These are phyloP conservation scores for Bubo scandiacus DNA, from an alignment of 2,113 vertebrate genomes.

Conservation along the genomic window DNA sequence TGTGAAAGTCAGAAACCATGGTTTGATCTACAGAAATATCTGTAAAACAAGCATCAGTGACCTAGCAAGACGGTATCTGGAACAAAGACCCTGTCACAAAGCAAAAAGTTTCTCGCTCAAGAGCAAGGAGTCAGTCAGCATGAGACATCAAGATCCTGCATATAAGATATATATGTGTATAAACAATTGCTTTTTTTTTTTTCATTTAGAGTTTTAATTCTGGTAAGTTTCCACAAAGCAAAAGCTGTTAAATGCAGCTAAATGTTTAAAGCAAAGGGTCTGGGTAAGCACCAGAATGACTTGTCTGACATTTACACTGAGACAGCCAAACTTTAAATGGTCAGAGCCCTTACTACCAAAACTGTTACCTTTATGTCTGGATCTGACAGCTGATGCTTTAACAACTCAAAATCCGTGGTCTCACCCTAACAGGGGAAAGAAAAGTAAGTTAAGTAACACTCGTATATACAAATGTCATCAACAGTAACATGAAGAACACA, in stretches of 20 bases:
- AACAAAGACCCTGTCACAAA: neutral
- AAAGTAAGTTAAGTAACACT: neutral
- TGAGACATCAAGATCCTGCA: neutral
- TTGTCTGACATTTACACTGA: neutral
- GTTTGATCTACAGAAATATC: neutral
- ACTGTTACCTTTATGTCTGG: constrained; percentile 92
- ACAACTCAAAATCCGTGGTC: constrained; percentile 84
- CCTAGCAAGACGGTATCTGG: neutral
- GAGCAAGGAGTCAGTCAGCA: neutral
- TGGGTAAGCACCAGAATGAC: neutral
- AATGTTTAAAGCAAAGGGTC: neutral
- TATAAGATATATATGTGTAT: accelerated
- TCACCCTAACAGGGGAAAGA: constrained; percentile 79
- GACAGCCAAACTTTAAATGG: accelerated
- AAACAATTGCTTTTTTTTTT: accelerated
- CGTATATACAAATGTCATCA: accelerated
- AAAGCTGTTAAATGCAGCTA: neutral
- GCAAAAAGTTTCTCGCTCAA: neutral
- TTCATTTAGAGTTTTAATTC: neutral
- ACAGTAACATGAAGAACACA: neutral
- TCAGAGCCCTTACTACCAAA: neutral
- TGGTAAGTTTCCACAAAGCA: neutral
- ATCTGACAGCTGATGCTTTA: constrained; percentile 91
- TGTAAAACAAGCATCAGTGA: neutral
- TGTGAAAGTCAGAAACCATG: neutral